phyloP scores from a whole-genome alignment of 2,797 vertebrate genomes.

The Mormyrops boulengeri region DNA sequence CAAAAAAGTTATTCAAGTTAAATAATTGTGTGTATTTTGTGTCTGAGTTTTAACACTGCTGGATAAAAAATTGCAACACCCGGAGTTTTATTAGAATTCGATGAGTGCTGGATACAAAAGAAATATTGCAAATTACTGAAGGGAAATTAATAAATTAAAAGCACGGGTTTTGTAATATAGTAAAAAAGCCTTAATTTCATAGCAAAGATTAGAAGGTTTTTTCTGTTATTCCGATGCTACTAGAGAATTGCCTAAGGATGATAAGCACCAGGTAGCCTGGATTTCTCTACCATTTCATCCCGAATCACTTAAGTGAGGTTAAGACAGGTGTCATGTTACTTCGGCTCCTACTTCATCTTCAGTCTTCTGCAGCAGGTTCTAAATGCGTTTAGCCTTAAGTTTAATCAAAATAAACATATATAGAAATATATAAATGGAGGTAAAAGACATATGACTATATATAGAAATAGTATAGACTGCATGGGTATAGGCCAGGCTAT shows the following conservation, averaged over 20 bases:
- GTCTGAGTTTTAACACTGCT: background rate
- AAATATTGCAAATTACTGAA: background rate
- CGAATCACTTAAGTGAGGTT: background rate
- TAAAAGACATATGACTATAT: background rate
- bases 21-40: background rate
- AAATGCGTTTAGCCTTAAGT: background rate
- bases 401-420: background rate
- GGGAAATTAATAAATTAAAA: background rate
- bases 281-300: background rate
- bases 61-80: background rate
- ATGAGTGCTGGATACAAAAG: background rate
- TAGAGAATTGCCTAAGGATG: background rate
- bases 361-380: background rate
- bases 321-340: background rate
- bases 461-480: background rate
- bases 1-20: background rate
- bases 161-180: background rate
- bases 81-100: background rate
- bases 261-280: background rate
- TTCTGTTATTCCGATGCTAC: background rate
- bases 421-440: background rate
- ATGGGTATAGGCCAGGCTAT: background rate
- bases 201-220: background rate
- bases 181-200: background rate
- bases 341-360: background rate